Conservation (phyloP, 1,140 invertebrate genomes). For the Sinella curviseta region DNA sequence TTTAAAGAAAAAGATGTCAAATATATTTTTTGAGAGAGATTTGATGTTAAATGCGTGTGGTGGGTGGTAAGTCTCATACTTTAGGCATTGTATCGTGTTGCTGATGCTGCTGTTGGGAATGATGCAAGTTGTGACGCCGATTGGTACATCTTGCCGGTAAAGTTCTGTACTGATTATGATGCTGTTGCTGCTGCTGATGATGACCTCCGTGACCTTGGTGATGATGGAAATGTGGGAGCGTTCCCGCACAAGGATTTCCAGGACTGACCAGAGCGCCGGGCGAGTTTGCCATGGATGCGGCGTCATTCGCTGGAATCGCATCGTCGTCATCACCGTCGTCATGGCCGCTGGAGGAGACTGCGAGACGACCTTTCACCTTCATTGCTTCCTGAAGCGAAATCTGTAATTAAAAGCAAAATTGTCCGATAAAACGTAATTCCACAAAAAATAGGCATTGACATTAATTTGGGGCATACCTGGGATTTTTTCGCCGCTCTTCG, state of each 20-base stretch:
- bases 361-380: slow-evolving; percentile 81
- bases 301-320: neutral
- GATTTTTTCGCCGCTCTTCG: slow-evolving; percentile 76
- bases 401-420: too few relatives aligned
- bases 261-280: neutral
- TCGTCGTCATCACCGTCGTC: slow-evolving; percentile 42
- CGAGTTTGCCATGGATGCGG: neutral
- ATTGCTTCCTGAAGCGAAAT: slow-evolving; percentile 76
- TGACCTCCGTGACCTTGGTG: neutral
- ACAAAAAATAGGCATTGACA: too few relatives aligned
- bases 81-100: slow-evolving; percentile 6
- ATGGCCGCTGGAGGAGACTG: slow-evolving; percentile 71
- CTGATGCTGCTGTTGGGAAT: neutral
- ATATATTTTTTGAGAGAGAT: too few relatives aligned
- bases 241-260: neutral
- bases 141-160: neutral
- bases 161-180: slow-evolving; percentile 10
- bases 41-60: too few relatives aligned
- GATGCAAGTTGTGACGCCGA: neutral
- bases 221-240: neutral
- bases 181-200: neutral
- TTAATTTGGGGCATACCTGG: slow-evolving; percentile 73
- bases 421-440: too few relatives aligned
- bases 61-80: slow-evolving; percentile 18
- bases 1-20: too few relatives aligned